Evolutionary conservation across 2,888 invertebrate species (phyloP).

Genomic region (Erebia ligea): DNA sequence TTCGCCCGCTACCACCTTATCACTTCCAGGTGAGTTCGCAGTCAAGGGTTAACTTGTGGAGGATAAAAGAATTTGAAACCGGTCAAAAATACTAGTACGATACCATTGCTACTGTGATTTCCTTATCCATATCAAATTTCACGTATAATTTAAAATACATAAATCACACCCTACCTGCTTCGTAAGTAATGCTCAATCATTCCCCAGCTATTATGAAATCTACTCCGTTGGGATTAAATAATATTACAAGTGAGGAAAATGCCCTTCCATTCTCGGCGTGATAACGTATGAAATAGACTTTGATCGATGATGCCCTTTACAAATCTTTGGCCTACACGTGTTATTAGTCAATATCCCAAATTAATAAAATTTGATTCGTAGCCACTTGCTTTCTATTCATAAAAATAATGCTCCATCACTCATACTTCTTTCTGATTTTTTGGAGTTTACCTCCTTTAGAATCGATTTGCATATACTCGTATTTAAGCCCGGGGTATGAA

Average conservation of each 20-base stretch:
- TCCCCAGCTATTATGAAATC: slow-evolving; percentile 59
- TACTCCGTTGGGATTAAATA: slow-evolving; percentile 56
- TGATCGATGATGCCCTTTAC: slow-evolving; percentile 56
- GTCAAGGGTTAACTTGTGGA: too few species aligned
- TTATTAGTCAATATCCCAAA: slow-evolving; percentile 29
- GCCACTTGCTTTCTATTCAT: not conserved
- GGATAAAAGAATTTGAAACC: too few species aligned
- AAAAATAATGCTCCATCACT: not conserved
- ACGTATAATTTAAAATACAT: slow-evolving; percentile 38
- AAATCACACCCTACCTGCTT: slow-evolving; percentile 46
- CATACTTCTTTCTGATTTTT: too few species aligned
- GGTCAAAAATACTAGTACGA: not conserved
- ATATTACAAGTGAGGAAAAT: slow-evolving; percentile 55
- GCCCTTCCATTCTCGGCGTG: slow-evolving; percentile 38
- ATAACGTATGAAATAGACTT: slow-evolving; percentile 52
- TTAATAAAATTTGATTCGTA: slow-evolving; percentile 17
- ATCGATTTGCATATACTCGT: too few species aligned
- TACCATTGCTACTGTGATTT: not conserved
- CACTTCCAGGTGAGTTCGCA: too few species aligned
- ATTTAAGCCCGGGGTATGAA: too few species aligned
- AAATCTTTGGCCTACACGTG: slow-evolving; percentile 30
- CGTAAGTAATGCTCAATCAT: slow-evolving; percentile 56
- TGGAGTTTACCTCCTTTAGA: too few species aligned
- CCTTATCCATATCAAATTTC: slow-evolving; percentile 19
- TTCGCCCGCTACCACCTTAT: too few species aligned